Evolutionary conservation across 2,888 invertebrate species (phyloP).

Genomic region (Bombyx huttoni): DNA sequence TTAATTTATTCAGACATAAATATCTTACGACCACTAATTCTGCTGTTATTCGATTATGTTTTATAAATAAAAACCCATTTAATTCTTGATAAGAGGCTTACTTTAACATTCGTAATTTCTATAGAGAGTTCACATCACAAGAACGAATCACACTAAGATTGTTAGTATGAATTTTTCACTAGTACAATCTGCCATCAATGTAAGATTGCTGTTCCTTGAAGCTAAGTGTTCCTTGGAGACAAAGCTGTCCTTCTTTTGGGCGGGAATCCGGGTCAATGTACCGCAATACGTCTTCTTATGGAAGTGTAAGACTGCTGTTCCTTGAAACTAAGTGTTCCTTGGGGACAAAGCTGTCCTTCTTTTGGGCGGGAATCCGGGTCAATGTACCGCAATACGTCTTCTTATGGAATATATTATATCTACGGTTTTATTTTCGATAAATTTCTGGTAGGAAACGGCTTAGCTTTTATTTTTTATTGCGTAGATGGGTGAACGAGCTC

Average conservation of each 20-base stretch:
- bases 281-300: not conserved
- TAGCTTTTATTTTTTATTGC: too few relatives aligned
- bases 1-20: too few relatives aligned
- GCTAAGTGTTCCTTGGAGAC: not conserved
- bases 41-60: too few relatives aligned
- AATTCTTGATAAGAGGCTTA: too few relatives aligned
- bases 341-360: not conserved
- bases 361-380: not conserved
- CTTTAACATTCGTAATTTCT: too few relatives aligned
- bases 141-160: not conserved
- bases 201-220: slow-evolving; percentile 5
- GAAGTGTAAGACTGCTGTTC: too few relatives aligned
- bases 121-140: not conserved
- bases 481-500: too few relatives aligned
- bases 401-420: not conserved
- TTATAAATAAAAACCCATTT: too few relatives aligned
- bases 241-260: not conserved
- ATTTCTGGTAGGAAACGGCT: too few relatives aligned
- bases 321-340: not conserved
- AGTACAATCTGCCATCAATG: slow-evolving; percentile 4
- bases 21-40: too few relatives aligned
- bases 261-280: not conserved
- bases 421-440: not conserved
- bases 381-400: not conserved
- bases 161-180: slow-evolving; percentile 1